Conservation (phyloP, 1,140 invertebrate species). For the Cardiocondyla obscurior region DNA sequence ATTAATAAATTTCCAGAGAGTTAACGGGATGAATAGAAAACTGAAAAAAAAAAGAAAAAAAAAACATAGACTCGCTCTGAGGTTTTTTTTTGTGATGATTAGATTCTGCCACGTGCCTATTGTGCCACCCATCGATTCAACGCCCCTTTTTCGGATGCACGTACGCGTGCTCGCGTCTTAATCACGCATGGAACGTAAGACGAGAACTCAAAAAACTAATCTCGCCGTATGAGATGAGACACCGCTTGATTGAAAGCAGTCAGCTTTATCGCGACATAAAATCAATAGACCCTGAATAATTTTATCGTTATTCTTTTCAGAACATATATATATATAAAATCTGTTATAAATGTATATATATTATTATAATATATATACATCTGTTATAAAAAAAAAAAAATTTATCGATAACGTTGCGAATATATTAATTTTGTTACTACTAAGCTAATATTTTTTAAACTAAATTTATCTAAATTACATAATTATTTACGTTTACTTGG, state of each 20-base stretch:
- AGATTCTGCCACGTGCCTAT: conserved; percentile 78
- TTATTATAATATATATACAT: too few species aligned
- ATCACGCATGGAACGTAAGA: conserved; percentile 59
- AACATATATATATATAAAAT: too few species aligned
- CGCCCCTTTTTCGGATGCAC: conserved; percentile 63
- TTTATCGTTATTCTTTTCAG: not conserved
- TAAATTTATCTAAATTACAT: not conserved
- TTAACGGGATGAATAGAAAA: conserved; percentile 68
- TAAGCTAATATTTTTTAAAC: not conserved
- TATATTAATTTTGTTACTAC: not conserved
- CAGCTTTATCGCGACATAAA: not conserved
- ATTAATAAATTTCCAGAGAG: conserved; percentile 74
- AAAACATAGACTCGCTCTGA: conserved; percentile 51
- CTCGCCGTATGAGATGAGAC: conserved; percentile 5
- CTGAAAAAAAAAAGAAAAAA: conserved; percentile 57
- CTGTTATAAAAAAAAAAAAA: too few species aligned
- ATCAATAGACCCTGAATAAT: conserved; percentile 7
- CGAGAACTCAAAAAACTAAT: conserved; percentile 54
- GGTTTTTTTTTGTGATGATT: conserved; percentile 72
- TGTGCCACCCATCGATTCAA: conserved; percentile 65
- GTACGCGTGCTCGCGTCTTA: conserved; percentile 45
- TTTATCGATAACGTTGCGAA: not conserved
- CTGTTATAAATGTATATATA: too few species aligned
- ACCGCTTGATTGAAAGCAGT: not conserved
- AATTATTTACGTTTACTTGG: not conserved